These are phyloP conservation scores for Embiotoca jacksoni DNA, from an alignment of 2,113 vertebrate species.

Conservation along the genomic window DNA sequence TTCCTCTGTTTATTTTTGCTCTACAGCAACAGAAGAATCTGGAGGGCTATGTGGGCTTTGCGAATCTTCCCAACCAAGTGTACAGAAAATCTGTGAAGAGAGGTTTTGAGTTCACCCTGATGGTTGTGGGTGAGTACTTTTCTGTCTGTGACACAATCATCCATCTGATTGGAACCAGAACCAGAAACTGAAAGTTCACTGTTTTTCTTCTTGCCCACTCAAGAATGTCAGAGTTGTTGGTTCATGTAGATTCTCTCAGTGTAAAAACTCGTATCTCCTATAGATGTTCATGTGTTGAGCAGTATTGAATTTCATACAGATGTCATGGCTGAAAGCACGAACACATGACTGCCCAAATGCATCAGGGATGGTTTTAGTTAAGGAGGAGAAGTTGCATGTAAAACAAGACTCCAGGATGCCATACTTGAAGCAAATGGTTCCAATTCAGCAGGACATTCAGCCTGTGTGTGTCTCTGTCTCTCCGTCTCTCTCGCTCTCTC, in stretches of 20 bases:
- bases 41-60: conserved; percentile 87
- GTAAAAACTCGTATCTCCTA: conserved; percentile 7
- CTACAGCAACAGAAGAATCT: conserved; percentile 83
- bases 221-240: background rate
- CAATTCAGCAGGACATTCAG: conserved; percentile 31
- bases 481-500: conserved; percentile 48
- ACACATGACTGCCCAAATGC: conserved; percentile 41
- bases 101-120: conserved; percentile 87
- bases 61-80: conserved; percentile 87
- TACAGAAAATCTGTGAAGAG: conserved; percentile 87
- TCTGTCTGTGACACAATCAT: background rate
- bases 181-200: too few relatives aligned
- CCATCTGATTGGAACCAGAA: too few relatives aligned
- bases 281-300: conserved; percentile 6
- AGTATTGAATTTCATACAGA: conserved; percentile 43
- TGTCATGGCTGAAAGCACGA: background rate
- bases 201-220: background rate
- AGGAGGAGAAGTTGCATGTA: background rate
- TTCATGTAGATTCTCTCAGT: background rate
- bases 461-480: conserved; percentile 11
- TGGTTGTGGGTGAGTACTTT: conserved; percentile 87
- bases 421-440: conserved; percentile 64
- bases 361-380: conserved; percentile 40
- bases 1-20: conserved; percentile 34
- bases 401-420: conserved; percentile 33